Evolutionary conservation across 2,113 vertebrate genomes (phyloP).

Genomic region (Lophius piscatorius): DNA sequence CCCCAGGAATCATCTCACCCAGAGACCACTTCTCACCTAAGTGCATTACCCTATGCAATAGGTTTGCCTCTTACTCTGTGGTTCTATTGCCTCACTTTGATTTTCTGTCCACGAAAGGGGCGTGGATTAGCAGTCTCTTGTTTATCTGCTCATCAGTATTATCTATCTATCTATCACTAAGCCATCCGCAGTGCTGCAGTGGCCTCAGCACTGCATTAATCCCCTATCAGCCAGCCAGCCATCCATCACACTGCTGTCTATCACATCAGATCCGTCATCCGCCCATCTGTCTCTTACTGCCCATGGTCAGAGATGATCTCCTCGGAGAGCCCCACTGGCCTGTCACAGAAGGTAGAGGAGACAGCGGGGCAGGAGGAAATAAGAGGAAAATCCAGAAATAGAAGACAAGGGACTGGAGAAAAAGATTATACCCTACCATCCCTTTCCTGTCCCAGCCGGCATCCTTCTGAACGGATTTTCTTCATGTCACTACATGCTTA

Average conservation of each 20-base stretch:
- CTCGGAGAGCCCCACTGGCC: slow-evolving; percentile 55
- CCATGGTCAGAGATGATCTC: slow-evolving; percentile 68
- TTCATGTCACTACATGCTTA: slow-evolving; percentile 72
- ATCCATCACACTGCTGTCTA: slow-evolving; percentile 83
- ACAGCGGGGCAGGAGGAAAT: slow-evolving; percentile 46
- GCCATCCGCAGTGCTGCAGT: slow-evolving; percentile 66
- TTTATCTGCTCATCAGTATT: slow-evolving; percentile 83
- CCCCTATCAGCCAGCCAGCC: slow-evolving; percentile 78
- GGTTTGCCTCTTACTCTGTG: slow-evolving; percentile 52
- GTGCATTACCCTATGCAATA: slow-evolving; percentile 35
- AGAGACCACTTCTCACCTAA: slow-evolving; percentile 37
- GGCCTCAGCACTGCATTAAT: slow-evolving; percentile 80
- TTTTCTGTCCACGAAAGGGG: slow-evolving; percentile 81
- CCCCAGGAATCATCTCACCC: slow-evolving; percentile 24
- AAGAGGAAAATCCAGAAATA: slow-evolving; percentile 53
- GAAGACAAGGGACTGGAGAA: slow-evolving; percentile 26
- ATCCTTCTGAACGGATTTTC: slow-evolving; percentile 52
- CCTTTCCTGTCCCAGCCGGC: slow-evolving; percentile 23
- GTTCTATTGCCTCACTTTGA: slow-evolving; percentile 73
- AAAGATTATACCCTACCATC: slow-evolving; percentile 56
- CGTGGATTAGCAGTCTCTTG: slow-evolving; percentile 83
- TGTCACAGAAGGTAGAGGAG: slow-evolving; percentile 48
- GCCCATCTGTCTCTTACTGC: slow-evolving; percentile 80
- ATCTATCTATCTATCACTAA: slow-evolving; percentile 82
- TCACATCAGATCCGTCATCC: slow-evolving; percentile 84